Conservation (phyloP, 2,888 invertebrate genomes). For the Diaprepes abbreviatus region DNA sequence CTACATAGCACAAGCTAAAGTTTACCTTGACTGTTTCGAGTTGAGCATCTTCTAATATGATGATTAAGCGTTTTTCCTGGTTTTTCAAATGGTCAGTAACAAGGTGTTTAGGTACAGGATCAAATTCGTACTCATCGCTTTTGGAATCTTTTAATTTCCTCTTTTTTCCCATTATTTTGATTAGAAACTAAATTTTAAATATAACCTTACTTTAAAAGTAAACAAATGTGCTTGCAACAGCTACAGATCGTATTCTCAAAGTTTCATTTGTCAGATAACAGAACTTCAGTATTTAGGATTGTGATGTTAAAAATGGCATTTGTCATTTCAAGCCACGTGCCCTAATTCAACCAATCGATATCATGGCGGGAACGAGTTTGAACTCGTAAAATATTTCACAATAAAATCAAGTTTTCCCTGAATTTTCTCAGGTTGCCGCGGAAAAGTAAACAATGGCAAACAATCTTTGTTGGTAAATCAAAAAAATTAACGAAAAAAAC, state of each 20-base stretch:
- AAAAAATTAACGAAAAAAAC: conserved; percentile 40
- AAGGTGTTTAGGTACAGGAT: conserved; percentile 83
- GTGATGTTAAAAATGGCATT: not conserved
- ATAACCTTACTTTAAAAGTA: conserved; percentile 9
- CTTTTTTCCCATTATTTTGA: conserved; percentile 70
- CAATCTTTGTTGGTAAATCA: conserved; percentile 28
- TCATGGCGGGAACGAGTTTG: conserved; percentile 8
- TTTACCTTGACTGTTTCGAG: conserved; percentile 94
- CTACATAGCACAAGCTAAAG: not conserved
- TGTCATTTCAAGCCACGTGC: not conserved
- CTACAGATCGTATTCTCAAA: not conserved
- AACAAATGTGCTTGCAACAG: not conserved
- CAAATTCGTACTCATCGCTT: conserved; percentile 82
- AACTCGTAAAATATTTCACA: not conserved
- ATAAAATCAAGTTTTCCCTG: conserved; percentile 25
- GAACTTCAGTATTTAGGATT: not conserved
- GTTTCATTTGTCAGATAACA: not conserved
- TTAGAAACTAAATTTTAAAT: not conserved
- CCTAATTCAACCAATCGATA: not conserved
- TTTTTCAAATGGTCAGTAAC: conserved; percentile 83
- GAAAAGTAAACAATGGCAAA: conserved; percentile 33
- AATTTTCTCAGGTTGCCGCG: conserved; percentile 35
- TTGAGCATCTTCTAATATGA: conserved; percentile 94
- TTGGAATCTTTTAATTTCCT: conserved; percentile 69
- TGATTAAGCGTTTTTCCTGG: conserved; percentile 91